Percentiles rank a stretch among this genome's conserved stretches.
phyloP scores from a whole-genome alignment of 2,113 vertebrate species.

The Heloderma charlesbogerti region DNA sequence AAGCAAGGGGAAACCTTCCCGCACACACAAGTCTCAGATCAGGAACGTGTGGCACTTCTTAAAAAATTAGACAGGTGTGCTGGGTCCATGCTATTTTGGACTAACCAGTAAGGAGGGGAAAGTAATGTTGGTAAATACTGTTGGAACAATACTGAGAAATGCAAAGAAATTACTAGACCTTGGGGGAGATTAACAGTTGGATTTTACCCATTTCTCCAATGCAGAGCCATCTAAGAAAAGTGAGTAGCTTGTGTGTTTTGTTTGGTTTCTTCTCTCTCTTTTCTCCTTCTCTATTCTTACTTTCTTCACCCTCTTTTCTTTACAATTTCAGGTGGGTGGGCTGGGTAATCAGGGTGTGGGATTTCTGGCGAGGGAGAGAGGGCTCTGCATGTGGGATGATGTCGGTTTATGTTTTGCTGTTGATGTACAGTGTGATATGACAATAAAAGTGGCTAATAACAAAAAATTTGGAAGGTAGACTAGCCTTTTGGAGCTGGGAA shows the following conservation, averaged over 20 bases:
- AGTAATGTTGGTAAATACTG: not conserved
- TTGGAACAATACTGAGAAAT: not conserved
- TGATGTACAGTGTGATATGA: not conserved
- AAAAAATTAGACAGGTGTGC: not conserved
- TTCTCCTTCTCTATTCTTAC: not conserved
- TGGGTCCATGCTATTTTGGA: not conserved
- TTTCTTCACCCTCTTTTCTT: not conserved
- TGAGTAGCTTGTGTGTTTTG: not conserved
- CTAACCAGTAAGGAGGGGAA: not conserved
- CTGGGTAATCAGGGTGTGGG: not conserved
- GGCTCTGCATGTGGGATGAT: not conserved
- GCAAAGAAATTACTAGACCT: not conserved
- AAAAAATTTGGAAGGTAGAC: not conserved
- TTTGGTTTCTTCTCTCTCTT: not conserved
- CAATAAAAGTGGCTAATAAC: not conserved
- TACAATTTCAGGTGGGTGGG: not conserved
- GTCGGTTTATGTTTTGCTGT: not conserved
- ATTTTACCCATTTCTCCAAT: not conserved
- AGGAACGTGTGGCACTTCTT: not conserved
- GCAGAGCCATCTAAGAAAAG: slow-evolving; percentile 16
- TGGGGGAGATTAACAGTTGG: not conserved
- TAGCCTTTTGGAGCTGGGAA: not conserved
- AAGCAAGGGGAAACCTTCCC: too few relatives aligned
- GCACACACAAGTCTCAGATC: not conserved
- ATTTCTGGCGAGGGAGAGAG: not conserved